Evolutionary conservation across 2,888 invertebrate species (phyloP).

Genomic region (Phoronis australis): DNA sequence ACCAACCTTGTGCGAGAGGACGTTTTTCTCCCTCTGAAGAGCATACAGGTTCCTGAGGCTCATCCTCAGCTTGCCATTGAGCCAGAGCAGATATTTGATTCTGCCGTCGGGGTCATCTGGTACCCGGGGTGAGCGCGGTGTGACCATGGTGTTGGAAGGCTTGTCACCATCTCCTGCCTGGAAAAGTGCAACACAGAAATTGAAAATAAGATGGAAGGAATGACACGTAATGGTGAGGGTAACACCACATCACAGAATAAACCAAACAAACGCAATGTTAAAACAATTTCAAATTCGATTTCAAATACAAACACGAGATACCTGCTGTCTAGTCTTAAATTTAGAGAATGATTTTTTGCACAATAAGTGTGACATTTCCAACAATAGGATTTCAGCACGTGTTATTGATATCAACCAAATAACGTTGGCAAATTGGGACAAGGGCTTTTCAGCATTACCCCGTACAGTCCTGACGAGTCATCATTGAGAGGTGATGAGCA

Average conservation of each 20-base stretch:
- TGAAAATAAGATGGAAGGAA: background rate
- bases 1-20: constrained; percentile 34
- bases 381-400: no score
- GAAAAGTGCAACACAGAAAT: background rate
- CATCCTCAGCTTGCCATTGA: constrained; percentile 41
- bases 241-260: no score
- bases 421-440: no score
- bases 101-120: constrained; percentile 10
- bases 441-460: no score
- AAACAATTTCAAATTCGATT: no score
- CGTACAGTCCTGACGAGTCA: constrained; percentile 6
- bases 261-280: no score
- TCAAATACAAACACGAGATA: no score
- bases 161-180: background rate
- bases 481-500: constrained; percentile 26
- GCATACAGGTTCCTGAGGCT: constrained; percentile 34
- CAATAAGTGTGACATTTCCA: no score
- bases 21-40: constrained; percentile 28
- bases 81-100: constrained; percentile 34
- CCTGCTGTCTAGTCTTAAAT: no score
- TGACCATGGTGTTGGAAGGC: background rate
- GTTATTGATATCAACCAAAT: no score
- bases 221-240: no score
- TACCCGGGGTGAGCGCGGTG: background rate
- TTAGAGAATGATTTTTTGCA: no score